These are phyloP conservation scores for Aselliscus stoliczkanus DNA, from an alignment of 2,797 vertebrate species.

Conservation along the genomic window DNA sequence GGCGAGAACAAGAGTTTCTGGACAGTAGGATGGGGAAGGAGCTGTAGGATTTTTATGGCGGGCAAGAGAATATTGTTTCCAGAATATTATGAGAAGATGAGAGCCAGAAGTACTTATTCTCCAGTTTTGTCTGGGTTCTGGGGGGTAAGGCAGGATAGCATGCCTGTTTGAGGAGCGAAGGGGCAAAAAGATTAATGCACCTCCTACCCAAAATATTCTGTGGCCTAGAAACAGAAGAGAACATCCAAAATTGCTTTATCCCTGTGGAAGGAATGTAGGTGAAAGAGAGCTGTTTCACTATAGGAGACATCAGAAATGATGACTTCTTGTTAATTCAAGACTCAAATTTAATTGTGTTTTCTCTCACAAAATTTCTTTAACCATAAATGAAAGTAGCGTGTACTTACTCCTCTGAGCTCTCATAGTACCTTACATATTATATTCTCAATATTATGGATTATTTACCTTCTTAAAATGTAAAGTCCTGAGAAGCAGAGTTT, in stretches of 20 bases:
- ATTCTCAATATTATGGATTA: background rate
- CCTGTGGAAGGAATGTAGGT: background rate
- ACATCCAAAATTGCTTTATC: background rate
- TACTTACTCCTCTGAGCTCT: background rate
- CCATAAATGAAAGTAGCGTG: background rate
- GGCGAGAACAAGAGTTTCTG: background rate
- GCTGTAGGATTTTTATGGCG: background rate
- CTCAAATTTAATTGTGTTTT: background rate
- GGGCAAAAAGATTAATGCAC: background rate
- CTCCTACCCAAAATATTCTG: background rate
- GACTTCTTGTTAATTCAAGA: background rate
- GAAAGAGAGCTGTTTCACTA: background rate
- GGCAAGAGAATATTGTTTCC: background rate
- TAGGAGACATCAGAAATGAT: background rate
- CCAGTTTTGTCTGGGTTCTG: background rate
- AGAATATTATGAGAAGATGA: background rate
- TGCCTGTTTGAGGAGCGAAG: background rate
- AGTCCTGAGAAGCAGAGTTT: background rate
- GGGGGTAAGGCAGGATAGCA: background rate
- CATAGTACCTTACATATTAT: background rate
- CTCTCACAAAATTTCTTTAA: background rate
- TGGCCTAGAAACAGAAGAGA: rapidly evolving
- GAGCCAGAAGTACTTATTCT: background rate
- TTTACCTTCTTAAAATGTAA: background rate
- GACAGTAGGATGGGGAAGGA: rapidly evolving